Evolutionary conservation across 2,797 vertebrate genomes (phyloP).

Genomic region (Dermochelys coriacea): DNA sequence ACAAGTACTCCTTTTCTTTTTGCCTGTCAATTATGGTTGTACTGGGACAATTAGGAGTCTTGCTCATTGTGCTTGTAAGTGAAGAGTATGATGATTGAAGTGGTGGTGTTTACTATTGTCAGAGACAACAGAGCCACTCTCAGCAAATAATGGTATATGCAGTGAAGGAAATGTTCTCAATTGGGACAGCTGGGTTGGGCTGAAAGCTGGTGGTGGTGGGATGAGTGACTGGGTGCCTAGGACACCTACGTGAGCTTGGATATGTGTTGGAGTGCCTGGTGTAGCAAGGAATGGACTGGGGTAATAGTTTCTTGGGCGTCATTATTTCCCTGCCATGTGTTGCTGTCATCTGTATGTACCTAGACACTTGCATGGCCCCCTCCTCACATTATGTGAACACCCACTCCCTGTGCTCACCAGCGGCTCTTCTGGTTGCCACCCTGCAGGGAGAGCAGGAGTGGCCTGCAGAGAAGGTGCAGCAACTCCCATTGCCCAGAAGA

Average conservation of each 20-base stretch:
- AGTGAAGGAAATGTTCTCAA: background rate
- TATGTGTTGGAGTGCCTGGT: background rate
- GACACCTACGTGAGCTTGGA: background rate
- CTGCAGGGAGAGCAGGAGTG: background rate
- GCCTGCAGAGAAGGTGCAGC: background rate
- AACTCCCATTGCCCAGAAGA: background rate
- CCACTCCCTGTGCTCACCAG: background rate
- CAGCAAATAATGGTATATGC: background rate
- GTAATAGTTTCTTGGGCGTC: background rate
- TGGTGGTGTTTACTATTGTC: background rate
- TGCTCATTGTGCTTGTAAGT: background rate
- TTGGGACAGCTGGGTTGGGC: background rate
- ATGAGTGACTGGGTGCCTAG: background rate
- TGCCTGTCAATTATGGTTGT: background rate
- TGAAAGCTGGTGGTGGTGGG: background rate
- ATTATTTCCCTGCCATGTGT: background rate
- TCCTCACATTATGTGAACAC: background rate
- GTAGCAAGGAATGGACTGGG: background rate
- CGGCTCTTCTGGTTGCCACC: background rate
- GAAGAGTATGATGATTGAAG: background rate
- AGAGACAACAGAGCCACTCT: background rate
- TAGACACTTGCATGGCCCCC: background rate
- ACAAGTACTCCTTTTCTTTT: too few relatives aligned
- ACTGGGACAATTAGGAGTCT: background rate
- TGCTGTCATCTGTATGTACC: background rate